Conservation (phyloP, 2,888 invertebrate genomes). For the Machimus atricapillus region DNA sequence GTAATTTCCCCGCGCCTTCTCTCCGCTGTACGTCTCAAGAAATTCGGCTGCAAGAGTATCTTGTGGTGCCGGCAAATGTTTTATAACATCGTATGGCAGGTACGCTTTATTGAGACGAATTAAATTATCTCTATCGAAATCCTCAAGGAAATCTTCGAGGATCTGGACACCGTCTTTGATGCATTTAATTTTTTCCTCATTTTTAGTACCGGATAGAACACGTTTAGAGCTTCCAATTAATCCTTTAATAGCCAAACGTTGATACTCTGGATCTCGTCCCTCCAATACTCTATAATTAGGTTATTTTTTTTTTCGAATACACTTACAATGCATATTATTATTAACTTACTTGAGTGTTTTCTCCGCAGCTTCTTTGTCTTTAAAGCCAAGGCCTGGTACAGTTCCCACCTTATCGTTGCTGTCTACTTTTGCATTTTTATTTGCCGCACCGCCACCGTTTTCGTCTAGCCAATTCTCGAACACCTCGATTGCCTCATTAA, state of each 20-base stretch:
- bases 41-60: constrained; percentile 66
- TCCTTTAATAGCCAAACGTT: constrained; percentile 75
- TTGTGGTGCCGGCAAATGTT: constrained; percentile 67
- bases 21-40: constrained; percentile 73
- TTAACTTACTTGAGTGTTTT: constrained; percentile 67
- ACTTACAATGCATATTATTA: background rate
- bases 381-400: constrained; percentile 78
- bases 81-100: constrained; percentile 68
- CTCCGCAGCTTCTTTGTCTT: constrained; percentile 76
- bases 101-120: constrained; percentile 76
- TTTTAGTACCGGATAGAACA: constrained; percentile 77
- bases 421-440: constrained; percentile 63
- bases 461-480: constrained; percentile 73
- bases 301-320: background rate
- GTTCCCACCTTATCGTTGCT: constrained; percentile 68
- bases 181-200: constrained; percentile 76
- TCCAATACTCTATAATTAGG: constrained; percentile 65
- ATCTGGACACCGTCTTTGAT: constrained; percentile 76
- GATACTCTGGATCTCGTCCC: constrained; percentile 80
- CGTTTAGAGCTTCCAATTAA: constrained; percentile 75
- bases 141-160: constrained; percentile 77
- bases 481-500: constrained; percentile 72
- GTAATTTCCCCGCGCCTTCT: constrained; percentile 66
- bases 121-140: constrained; percentile 73
- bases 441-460: constrained; percentile 60